phyloP scores from a whole-genome alignment of 1,140 invertebrate species.

The Belonocnema kinseyi region DNA sequence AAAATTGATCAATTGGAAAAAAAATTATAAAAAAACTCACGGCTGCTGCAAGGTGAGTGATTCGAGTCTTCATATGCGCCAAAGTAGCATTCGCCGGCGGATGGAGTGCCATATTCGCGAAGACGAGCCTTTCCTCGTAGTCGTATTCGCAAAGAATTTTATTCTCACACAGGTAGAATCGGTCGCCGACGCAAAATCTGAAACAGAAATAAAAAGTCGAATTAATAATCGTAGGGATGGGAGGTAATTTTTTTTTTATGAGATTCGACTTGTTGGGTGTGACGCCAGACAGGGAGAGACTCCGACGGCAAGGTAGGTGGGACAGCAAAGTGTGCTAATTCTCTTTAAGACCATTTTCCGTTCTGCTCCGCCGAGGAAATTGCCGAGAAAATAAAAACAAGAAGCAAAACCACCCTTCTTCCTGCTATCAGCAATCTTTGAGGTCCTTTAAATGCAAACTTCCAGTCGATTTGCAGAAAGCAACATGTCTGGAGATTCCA shows the following conservation, averaged over 20 bases:
- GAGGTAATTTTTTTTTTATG: neutral
- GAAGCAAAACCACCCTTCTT: conserved; percentile 45
- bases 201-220: conserved; percentile 51
- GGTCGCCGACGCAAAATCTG: conserved; percentile 96
- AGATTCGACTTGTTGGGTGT: neutral
- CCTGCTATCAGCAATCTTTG: conserved; percentile 47
- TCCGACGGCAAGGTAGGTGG: conserved; percentile 45
- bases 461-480: neutral
- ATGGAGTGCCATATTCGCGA: conserved; percentile 92
- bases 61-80: conserved; percentile 91
- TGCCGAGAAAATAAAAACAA: conserved; percentile 69
- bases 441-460: conserved; percentile 68
- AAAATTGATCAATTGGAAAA: too few relatives aligned
- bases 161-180: conserved; percentile 94
- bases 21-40: conserved; percentile 66
- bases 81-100: conserved; percentile 83
- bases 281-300: neutral
- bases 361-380: conserved; percentile 64
- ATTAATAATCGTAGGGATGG: conserved; percentile 8
- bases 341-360: conserved; percentile 67
- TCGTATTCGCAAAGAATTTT: conserved; percentile 96
- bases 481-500: neutral
- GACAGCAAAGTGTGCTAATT: conserved; percentile 68
- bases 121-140: conserved; percentile 93
- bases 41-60: conserved; percentile 82